Evolutionary conservation across 2,113 vertebrate genomes (phyloP).

Genomic region (Strigops habroptila): DNA sequence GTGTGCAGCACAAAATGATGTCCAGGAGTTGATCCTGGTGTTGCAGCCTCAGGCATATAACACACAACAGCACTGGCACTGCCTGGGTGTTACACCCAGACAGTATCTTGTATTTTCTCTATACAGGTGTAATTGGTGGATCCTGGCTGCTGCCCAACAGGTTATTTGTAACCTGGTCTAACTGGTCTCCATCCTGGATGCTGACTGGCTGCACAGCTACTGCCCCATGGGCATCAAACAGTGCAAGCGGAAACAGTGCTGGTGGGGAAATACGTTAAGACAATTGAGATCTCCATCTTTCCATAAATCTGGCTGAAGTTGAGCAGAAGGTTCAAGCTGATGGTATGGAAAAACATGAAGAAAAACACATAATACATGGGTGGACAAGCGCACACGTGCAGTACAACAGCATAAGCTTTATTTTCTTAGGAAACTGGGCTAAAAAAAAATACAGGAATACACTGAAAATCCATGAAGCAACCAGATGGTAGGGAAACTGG

Average conservation of each 20-base stretch:
- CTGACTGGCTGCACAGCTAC: rapidly evolving
- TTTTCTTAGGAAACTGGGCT: background rate
- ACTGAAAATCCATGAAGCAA: background rate
- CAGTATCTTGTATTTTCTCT: background rate
- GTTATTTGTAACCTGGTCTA: background rate
- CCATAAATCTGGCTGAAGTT: background rate
- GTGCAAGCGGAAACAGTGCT: background rate
- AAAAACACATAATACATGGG: background rate
- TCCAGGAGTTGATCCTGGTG: background rate
- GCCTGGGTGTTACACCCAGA: background rate
- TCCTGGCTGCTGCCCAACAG: background rate
- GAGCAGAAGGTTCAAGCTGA: background rate
- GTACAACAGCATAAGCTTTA: background rate
- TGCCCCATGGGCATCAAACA: rapidly evolving
- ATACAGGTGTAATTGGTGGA: background rate
- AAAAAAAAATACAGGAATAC: background rate
- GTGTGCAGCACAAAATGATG: background rate
- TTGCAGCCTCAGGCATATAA: background rate
- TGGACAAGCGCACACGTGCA: background rate
- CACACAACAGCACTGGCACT: too few relatives aligned
- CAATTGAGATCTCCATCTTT: background rate
- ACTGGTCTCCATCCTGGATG: background rate
- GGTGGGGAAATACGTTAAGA: background rate
- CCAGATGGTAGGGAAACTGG: background rate
- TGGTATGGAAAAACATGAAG: background rate